A percentile compares a stretch with the other conserved stretches of the same genome.
Conservation (phyloP, 92 coral and sea anemone species). For the Zoanthus solanderi region DNA sequence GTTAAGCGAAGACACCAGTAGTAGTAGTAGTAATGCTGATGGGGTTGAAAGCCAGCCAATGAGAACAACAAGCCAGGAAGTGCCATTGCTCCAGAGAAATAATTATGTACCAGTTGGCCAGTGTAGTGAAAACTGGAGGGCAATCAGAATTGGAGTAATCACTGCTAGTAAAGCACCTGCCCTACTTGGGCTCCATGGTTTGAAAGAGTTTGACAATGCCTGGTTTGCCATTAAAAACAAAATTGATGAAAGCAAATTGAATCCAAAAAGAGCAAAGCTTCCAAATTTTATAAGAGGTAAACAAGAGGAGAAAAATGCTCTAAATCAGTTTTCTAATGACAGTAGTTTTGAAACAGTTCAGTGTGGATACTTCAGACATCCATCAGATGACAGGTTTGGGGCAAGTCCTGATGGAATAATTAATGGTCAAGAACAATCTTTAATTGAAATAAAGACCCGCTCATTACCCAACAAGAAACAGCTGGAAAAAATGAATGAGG, state of each 20-base stretch:
- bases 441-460: slow-evolving; percentile 34
- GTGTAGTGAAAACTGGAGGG: slow-evolving; percentile 38
- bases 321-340: slow-evolving; percentile 31
- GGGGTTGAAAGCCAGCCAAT: background rate
- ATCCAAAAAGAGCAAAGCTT: slow-evolving; percentile 35
- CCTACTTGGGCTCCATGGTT: slow-evolving; percentile 61
- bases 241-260: slow-evolving; percentile 41
- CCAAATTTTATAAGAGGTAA: slow-evolving; percentile 50
- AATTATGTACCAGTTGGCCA: slow-evolving; percentile 40
- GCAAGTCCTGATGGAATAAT: slow-evolving; percentile 57
- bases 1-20: background rate
- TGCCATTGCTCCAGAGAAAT: slow-evolving; percentile 14
- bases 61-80: background rate
- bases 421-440: background rate
- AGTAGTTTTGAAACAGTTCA: slow-evolving; percentile 18
- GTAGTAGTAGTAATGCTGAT: background rate
- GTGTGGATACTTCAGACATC: slow-evolving; percentile 52
- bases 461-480: slow-evolving; percentile 48
- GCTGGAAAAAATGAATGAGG: slow-evolving; percentile 42
- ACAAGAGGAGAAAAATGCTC: slow-evolving; percentile 45
- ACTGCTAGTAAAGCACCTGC: slow-evolving; percentile 68
- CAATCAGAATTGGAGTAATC: slow-evolving; percentile 56
- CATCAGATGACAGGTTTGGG: slow-evolving; percentile 49
- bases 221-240: slow-evolving; percentile 66
- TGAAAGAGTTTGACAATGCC: slow-evolving; percentile 47